These are phyloP conservation scores for Pseudopipra pipra DNA, from an alignment of 2,113 vertebrate species.

Conservation along the genomic window DNA sequence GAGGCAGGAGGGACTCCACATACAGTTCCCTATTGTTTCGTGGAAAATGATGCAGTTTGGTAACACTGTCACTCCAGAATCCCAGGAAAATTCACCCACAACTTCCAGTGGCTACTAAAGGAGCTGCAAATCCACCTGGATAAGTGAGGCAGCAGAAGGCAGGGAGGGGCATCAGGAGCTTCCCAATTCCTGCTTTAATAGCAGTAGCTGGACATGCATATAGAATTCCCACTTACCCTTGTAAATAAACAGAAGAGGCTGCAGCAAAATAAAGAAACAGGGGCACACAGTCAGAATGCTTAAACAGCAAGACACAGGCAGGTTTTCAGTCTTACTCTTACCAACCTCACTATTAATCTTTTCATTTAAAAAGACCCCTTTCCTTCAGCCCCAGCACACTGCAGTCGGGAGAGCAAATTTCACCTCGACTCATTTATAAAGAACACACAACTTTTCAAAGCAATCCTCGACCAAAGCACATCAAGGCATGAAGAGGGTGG, in stretches of 20 bases:
- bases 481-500: background rate
- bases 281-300: background rate
- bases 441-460: background rate
- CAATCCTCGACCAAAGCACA: background rate
- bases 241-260: slow-evolving; percentile 30
- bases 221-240: background rate
- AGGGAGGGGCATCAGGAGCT: background rate
- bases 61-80: background rate
- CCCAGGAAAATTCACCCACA: background rate
- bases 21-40: background rate
- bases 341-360: background rate
- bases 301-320: slow-evolving; percentile 11
- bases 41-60: background rate
- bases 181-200: background rate
- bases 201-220: background rate
- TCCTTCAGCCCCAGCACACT: background rate
- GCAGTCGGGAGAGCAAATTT: background rate
- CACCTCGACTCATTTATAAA: background rate
- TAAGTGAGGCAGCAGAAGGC: background rate
- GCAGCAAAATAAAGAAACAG: slow-evolving; percentile 18
- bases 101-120: background rate
- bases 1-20: background rate
- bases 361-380: background rate
- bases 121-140: background rate
- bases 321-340: background rate